Percentiles rank a stretch among this genome's conserved stretches.
Conservation (phyloP, 2,888 invertebrate species). For the Acrobeloides nanus region DNA sequence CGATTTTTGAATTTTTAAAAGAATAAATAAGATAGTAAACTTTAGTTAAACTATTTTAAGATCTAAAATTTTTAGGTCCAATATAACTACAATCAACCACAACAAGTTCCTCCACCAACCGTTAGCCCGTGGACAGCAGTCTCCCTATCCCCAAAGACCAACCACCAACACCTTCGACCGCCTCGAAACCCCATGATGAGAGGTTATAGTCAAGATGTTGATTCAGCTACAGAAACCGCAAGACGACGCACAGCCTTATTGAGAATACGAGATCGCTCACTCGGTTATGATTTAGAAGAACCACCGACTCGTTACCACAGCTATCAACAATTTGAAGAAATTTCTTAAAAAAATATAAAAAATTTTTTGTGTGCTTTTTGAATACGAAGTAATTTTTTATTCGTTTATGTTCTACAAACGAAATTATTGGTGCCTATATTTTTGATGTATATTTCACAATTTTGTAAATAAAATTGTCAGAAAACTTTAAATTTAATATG, state of each 20-base stretch:
- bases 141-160: not conserved
- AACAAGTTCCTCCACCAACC: not conserved
- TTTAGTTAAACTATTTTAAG: not conserved
- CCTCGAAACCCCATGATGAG: slow-evolving; percentile 7
- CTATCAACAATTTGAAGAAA: slow-evolving; percentile 20
- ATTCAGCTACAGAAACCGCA: slow-evolving; percentile 7
- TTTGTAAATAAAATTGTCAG: too few species aligned
- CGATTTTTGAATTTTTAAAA: too few species aligned
- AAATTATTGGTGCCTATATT: too few species aligned
- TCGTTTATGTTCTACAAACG: too few species aligned
- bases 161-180: slow-evolving; percentile 8
- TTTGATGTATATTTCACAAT: too few species aligned
- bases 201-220: slow-evolving; percentile 25
- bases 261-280: slow-evolving; percentile 19
- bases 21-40: too few species aligned
- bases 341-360: too few species aligned
- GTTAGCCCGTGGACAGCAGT: slow-evolving; percentile 4
- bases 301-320: slow-evolving; percentile 6
- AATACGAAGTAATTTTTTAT: too few species aligned
- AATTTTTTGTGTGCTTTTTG: too few species aligned
- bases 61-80: slow-evolving; percentile 20
- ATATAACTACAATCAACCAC: slow-evolving; percentile 20
- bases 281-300: slow-evolving; percentile 20
- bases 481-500: too few species aligned
- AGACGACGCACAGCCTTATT: slow-evolving; percentile 13